phyloP scores from a whole-genome alignment of 1,140 invertebrate genomes.

The Dendroctonus valens region DNA sequence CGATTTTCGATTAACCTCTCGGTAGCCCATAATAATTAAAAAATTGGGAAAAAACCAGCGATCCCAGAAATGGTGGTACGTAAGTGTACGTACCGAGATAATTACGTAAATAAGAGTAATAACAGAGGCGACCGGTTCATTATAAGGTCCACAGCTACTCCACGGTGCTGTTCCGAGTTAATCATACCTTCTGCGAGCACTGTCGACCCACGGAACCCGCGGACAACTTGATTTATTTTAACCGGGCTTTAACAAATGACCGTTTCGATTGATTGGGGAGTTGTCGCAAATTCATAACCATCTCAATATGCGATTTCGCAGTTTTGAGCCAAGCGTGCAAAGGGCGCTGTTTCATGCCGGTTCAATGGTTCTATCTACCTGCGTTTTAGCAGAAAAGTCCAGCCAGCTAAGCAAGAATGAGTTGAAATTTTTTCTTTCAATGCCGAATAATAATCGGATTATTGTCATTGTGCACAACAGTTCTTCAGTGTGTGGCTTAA shows the following conservation, averaged over 20 bases:
- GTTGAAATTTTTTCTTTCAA: too few relatives aligned
- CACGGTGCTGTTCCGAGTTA: conserved; percentile 23
- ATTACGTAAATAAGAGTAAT: conserved; percentile 36
- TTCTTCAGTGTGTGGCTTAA: too few relatives aligned
- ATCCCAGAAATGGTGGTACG: conserved; percentile 25
- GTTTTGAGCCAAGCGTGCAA: not conserved
- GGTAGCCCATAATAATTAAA: conserved; percentile 13
- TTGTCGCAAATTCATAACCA: conserved; percentile 3
- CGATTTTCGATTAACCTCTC: conserved; percentile 27
- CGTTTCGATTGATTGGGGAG: conserved; percentile 19
- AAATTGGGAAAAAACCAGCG: conserved; percentile 13
- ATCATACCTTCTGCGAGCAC: conserved; percentile 33
- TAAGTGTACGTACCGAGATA: conserved; percentile 27
- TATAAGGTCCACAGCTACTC: conserved; percentile 26
- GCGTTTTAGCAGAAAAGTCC: too few relatives aligned
- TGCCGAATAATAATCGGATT: too few relatives aligned
- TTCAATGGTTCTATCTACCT: too few relatives aligned
- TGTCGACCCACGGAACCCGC: conserved; percentile 25
- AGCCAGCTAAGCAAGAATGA: too few relatives aligned
- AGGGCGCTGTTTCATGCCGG: too few relatives aligned
- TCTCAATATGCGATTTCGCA: too few relatives aligned
- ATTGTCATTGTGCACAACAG: too few relatives aligned
- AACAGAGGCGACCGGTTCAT: conserved; percentile 30
- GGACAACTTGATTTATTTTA: conserved; percentile 35
- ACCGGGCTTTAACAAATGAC: conserved; percentile 27